A percentile compares a stretch with the other conserved stretches of the same genome.
These are phyloP conservation scores for Epirrhoe tristata DNA, from an alignment of 2,888 invertebrate species.

Conservation along the genomic window DNA sequence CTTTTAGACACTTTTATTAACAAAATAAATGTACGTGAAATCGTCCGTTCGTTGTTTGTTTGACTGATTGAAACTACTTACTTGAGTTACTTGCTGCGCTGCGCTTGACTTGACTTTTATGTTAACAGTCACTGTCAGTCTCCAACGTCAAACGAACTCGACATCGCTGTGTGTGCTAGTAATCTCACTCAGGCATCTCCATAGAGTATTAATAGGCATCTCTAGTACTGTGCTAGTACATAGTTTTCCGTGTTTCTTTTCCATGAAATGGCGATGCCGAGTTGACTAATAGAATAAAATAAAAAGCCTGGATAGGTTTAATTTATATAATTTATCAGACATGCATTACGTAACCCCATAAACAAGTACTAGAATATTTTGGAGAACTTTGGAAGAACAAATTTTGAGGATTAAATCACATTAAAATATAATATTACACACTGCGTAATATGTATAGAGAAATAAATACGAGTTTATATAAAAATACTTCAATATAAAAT, in stretches of 20 bases:
- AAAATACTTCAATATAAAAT: too few species aligned
- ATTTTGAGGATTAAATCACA: background rate
- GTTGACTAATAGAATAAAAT: background rate
- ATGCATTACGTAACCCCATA: background rate
- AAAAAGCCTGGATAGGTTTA: background rate
- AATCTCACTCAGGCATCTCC: too few species aligned
- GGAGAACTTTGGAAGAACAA: background rate
- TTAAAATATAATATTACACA: background rate
- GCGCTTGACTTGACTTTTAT: background rate
- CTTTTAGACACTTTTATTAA: background rate
- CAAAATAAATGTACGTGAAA: background rate
- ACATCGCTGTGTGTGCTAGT: too few species aligned
- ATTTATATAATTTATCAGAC: background rate
- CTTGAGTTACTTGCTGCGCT: background rate
- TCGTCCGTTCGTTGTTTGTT: constrained; percentile 1
- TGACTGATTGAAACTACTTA: constrained; percentile 2
- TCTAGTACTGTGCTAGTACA: too few species aligned
- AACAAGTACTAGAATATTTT: background rate
- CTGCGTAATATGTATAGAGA: background rate
- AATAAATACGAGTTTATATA: too few species aligned
- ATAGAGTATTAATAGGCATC: too few species aligned
- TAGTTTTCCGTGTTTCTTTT: too few species aligned
- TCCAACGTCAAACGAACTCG: background rate
- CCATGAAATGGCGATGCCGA: background rate
- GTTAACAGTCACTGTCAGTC: constrained; percentile 1